Conservation (phyloP, 2,113 vertebrate species). For the Protobothrops mucrosquamatus region DNA sequence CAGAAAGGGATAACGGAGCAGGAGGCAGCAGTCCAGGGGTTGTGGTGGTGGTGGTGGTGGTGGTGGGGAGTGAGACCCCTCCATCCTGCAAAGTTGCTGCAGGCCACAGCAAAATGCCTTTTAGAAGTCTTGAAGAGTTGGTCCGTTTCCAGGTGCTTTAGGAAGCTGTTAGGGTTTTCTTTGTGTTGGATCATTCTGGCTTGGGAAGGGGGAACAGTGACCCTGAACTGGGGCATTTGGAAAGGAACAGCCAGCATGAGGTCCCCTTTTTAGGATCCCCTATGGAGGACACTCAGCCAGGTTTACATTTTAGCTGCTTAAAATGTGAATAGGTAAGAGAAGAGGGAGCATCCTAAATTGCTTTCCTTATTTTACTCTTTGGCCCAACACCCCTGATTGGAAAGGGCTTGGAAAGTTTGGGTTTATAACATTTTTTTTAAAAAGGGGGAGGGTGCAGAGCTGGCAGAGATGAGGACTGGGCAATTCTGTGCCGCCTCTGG, state of each 20-base stretch:
- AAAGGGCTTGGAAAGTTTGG: background rate
- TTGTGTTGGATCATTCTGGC: background rate
- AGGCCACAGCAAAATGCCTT: constrained; percentile 39
- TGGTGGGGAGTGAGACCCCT: background rate
- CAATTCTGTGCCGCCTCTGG: background rate
- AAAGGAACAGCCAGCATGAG: background rate
- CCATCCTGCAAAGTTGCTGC: constrained; percentile 31
- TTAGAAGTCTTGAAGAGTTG: constrained; percentile 26
- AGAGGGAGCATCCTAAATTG: background rate
- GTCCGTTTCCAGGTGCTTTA: constrained; percentile 38
- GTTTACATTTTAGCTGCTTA: background rate
- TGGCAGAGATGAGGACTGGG: background rate
- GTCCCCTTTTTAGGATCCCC: background rate
- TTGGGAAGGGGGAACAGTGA: background rate
- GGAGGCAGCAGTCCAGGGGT: background rate
- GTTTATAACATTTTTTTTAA: background rate
- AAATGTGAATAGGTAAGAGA: background rate
- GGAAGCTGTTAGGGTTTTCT: constrained; percentile 14
- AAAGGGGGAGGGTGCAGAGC: background rate
- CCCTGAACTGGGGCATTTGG: background rate
- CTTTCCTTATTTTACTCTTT: no score
- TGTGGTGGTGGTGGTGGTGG: no score
- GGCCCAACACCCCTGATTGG: background rate
- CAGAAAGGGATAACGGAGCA: constrained; percentile 9
- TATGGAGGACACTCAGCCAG: background rate